A percentile compares a stretch with the other conserved stretches of the same genome.
Conservation (phyloP, 2,113 vertebrate species). For the Camelus dromedarius region DNA sequence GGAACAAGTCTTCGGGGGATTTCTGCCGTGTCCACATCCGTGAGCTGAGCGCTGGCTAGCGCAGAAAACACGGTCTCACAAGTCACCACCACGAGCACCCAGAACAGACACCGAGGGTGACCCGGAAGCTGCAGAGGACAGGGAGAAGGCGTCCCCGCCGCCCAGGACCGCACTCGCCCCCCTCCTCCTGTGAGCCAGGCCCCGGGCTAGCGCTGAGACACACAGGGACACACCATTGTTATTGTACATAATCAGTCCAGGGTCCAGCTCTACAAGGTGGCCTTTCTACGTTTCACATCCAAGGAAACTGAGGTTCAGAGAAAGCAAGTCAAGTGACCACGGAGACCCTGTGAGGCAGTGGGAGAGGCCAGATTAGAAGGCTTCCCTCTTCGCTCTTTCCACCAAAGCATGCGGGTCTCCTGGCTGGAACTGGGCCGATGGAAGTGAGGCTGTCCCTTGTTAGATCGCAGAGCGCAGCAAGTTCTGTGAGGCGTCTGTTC, state of each 20-base stretch:
- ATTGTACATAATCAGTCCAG: background rate
- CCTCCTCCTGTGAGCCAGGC: too few relatives aligned
- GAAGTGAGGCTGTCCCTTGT: background rate
- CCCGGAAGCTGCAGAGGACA: background rate
- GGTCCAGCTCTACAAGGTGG: background rate
- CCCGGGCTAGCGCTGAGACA: too few relatives aligned
- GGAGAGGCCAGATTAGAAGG: background rate
- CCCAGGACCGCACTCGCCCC: background rate
- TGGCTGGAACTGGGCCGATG: background rate
- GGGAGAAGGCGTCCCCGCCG: background rate
- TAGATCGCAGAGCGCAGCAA: background rate
- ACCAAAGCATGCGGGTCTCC: background rate
- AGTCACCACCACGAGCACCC: background rate
- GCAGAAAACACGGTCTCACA: background rate
- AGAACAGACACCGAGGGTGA: background rate
- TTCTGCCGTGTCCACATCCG: too few relatives aligned
- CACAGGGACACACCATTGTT: background rate
- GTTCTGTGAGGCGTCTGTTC: background rate
- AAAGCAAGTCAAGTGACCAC: background rate
- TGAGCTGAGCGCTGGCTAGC: background rate
- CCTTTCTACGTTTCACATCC: background rate
- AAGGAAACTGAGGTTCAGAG: background rate
- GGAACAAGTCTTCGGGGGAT: background rate
- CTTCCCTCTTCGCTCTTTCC: background rate
- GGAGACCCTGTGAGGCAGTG: background rate